Conservation (phyloP, 2,888 invertebrate species). For the Nomada lathburiana region DNA sequence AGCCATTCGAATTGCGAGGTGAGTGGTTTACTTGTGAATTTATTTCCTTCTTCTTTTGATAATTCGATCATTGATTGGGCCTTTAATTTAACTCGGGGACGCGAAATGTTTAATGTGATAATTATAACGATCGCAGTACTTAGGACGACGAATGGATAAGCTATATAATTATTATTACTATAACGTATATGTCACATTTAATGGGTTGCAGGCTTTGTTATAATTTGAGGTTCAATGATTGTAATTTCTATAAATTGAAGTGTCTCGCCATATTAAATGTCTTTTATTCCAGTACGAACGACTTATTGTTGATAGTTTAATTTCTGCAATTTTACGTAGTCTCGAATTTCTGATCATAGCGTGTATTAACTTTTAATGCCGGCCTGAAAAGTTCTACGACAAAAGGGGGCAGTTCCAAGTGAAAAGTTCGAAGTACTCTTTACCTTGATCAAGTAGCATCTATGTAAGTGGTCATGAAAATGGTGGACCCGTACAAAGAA, state of each 20-base stretch:
- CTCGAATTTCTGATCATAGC: constrained; percentile 18
- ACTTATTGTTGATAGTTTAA: constrained; percentile 11
- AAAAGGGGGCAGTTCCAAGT: neutral
- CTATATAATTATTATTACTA: too few species aligned
- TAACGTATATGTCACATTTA: too few species aligned
- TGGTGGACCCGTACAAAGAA: neutral
- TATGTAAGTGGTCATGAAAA: constrained; percentile 11
- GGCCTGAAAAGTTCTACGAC: constrained; percentile 12
- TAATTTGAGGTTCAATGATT: neutral
- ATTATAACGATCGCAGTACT: too few species aligned
- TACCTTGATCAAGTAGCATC: constrained; percentile 10
- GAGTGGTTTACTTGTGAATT: constrained; percentile 81
- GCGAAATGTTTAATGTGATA: too few species aligned
- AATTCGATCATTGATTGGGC: neutral
- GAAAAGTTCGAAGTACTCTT: constrained; percentile 25
- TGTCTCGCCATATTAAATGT: neutral
- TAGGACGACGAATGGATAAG: too few species aligned
- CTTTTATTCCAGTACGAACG: neutral
- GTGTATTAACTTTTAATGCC: constrained; percentile 21
- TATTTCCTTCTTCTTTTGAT: neutral
- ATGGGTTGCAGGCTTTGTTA: too few species aligned
- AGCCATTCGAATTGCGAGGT: constrained; percentile 94
- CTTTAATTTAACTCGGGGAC: neutral
- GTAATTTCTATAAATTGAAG: neutral
- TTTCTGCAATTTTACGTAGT: constrained; percentile 13